These are phyloP conservation scores for Tupiocoris notatus DNA, from an alignment of 2,888 invertebrate genomes.

Conservation along the genomic window DNA sequence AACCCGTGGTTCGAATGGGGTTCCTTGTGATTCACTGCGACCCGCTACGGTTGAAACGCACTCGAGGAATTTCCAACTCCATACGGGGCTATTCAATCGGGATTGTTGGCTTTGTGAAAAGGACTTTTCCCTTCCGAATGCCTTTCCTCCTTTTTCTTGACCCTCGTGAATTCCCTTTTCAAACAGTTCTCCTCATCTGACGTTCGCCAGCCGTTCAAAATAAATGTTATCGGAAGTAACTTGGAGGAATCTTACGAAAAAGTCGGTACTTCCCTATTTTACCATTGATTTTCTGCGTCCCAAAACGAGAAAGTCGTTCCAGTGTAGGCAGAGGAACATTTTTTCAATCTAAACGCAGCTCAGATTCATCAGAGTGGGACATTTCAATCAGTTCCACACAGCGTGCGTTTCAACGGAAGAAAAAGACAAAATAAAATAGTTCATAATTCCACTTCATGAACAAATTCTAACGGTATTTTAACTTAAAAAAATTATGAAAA, in stretches of 20 bases:
- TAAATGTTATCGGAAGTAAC: background rate
- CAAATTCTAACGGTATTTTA: too few relatives aligned
- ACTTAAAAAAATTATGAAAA: too few relatives aligned
- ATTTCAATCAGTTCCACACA: too few relatives aligned
- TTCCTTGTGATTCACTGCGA: background rate
- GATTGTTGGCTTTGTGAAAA: constrained; percentile 41
- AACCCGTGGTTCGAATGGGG: background rate
- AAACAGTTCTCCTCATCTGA: background rate
- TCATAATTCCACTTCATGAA: too few relatives aligned
- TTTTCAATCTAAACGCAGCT: too few relatives aligned
- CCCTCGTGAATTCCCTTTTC: background rate
- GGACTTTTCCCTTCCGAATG: constrained; percentile 3
- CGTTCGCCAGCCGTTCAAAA: background rate
- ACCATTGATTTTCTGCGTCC: too few relatives aligned
- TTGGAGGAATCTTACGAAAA: background rate
- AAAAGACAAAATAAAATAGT: too few relatives aligned
- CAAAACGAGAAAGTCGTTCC: too few relatives aligned
- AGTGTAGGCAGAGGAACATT: too few relatives aligned
- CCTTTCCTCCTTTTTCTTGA: background rate
- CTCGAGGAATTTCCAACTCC: constrained; percentile 35
- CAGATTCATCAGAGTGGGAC: too few relatives aligned
- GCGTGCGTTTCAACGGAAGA: too few relatives aligned
- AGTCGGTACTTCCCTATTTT: background rate
- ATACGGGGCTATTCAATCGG: constrained; percentile 41
- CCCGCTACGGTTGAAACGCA: constrained; percentile 25